Conservation (phyloP, 2,113 vertebrate genomes). For the Dasyurus viverrinus region DNA sequence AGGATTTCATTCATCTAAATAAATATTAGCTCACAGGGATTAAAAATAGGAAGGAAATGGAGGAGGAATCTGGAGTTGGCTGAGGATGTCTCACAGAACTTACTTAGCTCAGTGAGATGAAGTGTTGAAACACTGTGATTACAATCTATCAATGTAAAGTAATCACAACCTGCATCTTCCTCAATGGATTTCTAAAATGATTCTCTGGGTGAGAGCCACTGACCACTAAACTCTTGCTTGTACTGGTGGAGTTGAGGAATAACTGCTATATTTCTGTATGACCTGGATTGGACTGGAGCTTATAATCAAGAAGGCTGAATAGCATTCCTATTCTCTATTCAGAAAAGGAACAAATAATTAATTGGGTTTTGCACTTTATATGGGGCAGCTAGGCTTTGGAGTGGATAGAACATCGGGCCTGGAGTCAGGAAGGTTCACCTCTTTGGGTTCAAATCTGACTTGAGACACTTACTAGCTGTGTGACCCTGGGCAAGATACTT, state of each 20-base stretch:
- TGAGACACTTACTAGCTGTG: background rate
- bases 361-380: background rate
- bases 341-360: background rate
- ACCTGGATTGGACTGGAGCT: background rate
- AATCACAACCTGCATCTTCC: constrained; percentile 35
- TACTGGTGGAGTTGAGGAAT: background rate
- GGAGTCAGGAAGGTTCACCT: background rate
- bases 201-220: background rate
- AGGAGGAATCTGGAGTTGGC: background rate
- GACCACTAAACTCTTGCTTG: background rate
- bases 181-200: constrained; percentile 13
- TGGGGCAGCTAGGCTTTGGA: background rate
- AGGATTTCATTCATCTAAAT: constrained; percentile 37
- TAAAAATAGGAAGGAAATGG: constrained; percentile 30
- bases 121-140: constrained; percentile 17
- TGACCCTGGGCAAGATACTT: background rate
- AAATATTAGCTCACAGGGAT: constrained; percentile 40
- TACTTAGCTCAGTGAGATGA: constrained; percentile 31
- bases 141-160: constrained; percentile 42
- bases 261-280: background rate
- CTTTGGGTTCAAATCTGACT: background rate
- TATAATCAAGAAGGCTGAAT: background rate
- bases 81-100: constrained; percentile 45
- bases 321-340: background rate
- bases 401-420: background rate